Conservation (phyloP, 2,888 invertebrate genomes). For the Acrobasis suavella region DNA sequence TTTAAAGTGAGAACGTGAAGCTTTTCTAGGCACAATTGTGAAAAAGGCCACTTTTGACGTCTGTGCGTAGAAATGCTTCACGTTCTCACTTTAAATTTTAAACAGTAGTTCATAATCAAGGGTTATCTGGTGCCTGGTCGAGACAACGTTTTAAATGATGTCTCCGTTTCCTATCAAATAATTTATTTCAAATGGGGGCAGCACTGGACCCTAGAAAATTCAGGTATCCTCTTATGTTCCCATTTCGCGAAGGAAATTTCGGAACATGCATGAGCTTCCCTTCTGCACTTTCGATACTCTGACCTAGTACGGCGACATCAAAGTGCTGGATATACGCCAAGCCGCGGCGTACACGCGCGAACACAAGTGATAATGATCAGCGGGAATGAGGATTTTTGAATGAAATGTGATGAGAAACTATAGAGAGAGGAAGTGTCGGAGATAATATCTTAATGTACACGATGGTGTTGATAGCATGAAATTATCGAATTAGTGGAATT, state of each 20-base stretch:
- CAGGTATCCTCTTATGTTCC: background rate
- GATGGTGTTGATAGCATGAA: slow-evolving; percentile 8
- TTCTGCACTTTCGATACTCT: background rate
- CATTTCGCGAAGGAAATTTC: background rate
- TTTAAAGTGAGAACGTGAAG: no score
- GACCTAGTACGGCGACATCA: slow-evolving; percentile 38
- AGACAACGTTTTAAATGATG: no score
- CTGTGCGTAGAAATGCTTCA: no score
- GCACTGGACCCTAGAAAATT: no score
- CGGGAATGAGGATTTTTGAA: slow-evolving; percentile 17
- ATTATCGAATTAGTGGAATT: slow-evolving; percentile 1
- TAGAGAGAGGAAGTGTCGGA: slow-evolving; percentile 21
- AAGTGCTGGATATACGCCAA: slow-evolving; percentile 38
- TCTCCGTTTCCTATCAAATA: no score
- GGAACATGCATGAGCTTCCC: background rate
- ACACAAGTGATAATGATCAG: slow-evolving; percentile 26
- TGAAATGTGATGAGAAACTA: slow-evolving; percentile 17
- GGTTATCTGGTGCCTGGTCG: no score
- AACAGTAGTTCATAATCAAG: no score
- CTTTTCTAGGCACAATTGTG: no score
- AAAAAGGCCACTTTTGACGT: no score
- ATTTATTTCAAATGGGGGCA: no score
- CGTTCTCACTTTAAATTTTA: no score
- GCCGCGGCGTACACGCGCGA: slow-evolving; percentile 26
- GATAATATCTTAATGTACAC: slow-evolving; percentile 15